Base-by-base conservation (phyloP, 2,888 invertebrate species). In the Drosophila kanekoi region DNA sequence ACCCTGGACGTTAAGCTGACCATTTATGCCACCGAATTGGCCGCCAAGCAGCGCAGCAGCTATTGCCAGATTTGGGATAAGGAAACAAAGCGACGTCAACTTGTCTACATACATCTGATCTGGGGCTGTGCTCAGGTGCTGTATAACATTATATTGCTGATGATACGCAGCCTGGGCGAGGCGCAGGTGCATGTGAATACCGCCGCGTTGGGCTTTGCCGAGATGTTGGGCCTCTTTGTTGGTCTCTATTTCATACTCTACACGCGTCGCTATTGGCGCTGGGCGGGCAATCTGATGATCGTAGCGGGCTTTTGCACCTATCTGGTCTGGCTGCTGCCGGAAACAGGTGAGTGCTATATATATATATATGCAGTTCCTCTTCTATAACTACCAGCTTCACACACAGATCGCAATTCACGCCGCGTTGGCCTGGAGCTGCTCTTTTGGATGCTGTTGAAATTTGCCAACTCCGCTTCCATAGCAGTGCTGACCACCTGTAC, bases 1-100 rank as follows among this genome's bases (percentile, higher is more conserved):
- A 91, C 92, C 32, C 59, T 93, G 11, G 91, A 91, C 37, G 78
- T 89, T 1, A 88, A 90, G 60, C 71, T 93, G n/a, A 87, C 87
- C 23, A 47, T 68, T 1, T 91, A 91, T 51, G 88, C 90, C 5
- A 77, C 72, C 1, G 71, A 86, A 5, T 18, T 89, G 14, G 77
- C 62, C 13, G 64, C 47, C 3, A 47, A 61, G n/a, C 49, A 75
- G 8, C 75, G 74, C 5, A 1, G 0, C 60, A 10, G 4, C 4
- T 92, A 91, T 69, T 91, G 89, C 68, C 83, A 89, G n/a, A 88
- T 93, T 41, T 91, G 92, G 92, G 91, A 92, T 64, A 91, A 91
- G 6, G 87, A 88, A 49, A 90, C 91, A 0, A 78, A 87, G 4
- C 81, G 81, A 16, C 78, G 81, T 9, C 91, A 90, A 23, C 76